Conservation (phyloP, 2,888 invertebrate species). For the Dasysyrphus tricinctus region DNA sequence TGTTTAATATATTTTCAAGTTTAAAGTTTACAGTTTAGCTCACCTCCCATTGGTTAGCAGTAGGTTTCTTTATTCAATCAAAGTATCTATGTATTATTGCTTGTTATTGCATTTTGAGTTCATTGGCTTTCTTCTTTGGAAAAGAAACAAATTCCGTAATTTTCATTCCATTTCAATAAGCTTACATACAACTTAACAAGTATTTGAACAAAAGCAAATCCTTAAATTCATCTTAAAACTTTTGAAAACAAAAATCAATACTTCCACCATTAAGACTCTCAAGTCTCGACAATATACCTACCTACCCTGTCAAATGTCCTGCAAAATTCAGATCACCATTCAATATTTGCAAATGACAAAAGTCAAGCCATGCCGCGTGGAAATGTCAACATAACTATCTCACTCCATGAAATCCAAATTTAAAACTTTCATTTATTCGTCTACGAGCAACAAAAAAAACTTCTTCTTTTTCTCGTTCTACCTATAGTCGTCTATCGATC, state of each 20-base stretch:
- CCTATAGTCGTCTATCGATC: conserved; percentile 28
- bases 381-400: conserved; percentile 71
- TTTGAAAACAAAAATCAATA: neutral
- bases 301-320: conserved; percentile 10
- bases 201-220: neutral
- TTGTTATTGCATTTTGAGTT: neutral
- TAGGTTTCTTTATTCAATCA: too few relatives aligned
- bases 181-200: neutral
- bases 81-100: too few relatives aligned
- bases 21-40: too few relatives aligned
- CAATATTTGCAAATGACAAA: conserved; percentile 64
- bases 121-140: neutral
- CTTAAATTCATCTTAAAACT: conserved; percentile 2
- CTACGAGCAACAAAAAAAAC: neutral
- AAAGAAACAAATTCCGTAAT: neutral
- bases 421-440: conserved; percentile 43
- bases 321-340: conserved; percentile 48
- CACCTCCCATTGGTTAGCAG: too few relatives aligned
- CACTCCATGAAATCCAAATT: conserved; percentile 54
- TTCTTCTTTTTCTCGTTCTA: neutral
- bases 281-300: neutral
- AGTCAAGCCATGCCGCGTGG: conserved; percentile 67
- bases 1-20: too few relatives aligned
- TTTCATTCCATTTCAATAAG: neutral
- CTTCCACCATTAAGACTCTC: too few relatives aligned